Base-by-base conservation (phyloP, 2,797 vertebrate genomes). In the Novumbra hubbsi region DNA sequence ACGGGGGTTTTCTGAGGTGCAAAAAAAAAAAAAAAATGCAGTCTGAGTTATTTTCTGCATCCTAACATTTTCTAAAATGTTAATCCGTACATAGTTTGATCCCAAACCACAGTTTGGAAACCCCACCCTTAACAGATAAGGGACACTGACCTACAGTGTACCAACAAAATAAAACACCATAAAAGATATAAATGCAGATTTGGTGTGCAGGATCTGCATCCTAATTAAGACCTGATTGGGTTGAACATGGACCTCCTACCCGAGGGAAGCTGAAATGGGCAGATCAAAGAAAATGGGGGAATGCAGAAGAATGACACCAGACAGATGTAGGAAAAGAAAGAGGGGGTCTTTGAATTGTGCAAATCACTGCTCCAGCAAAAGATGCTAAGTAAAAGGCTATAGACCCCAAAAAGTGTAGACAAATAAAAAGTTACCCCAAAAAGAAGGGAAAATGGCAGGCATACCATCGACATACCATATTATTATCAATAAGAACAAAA, bases 371-470 rank as follows among this genome's bases (percentile, higher is more conserved):
- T 52, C 27, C 12, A 50, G 27, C 19, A 77, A 72, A 71, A 82
- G 73, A 84, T 62, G 74, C 17, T 72, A 88, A 86, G 89, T 87
- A 90, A 87, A 85, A 90, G 85, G 90, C 38, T 78, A 72, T 77
- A 45, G n/a, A n/a, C n/a, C 21, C 41, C 11, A 6, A 12, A 21
- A 73, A 75, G 81, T 77, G 52, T 79, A 82, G 81, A 76, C 74
- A 60, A 28, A 19, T 49, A 52, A 78, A 15, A 80, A 80, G 48
- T 74, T 41, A 19, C 68, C 2, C 11, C n/a, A 24, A 11, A 1
- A 60, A 12, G 52, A 8, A 69, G 41, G 16, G 45, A 49, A 16
- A n/a, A 68, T 68, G 21, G 50, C 5, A 27, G 34, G 65, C 4
- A 34, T 32, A 50, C 15, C 41, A 49, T 12, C 4, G 68, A 69